Base-by-base conservation (phyloP, 2,797 vertebrate genomes). In the Danio tinwini region DNA sequence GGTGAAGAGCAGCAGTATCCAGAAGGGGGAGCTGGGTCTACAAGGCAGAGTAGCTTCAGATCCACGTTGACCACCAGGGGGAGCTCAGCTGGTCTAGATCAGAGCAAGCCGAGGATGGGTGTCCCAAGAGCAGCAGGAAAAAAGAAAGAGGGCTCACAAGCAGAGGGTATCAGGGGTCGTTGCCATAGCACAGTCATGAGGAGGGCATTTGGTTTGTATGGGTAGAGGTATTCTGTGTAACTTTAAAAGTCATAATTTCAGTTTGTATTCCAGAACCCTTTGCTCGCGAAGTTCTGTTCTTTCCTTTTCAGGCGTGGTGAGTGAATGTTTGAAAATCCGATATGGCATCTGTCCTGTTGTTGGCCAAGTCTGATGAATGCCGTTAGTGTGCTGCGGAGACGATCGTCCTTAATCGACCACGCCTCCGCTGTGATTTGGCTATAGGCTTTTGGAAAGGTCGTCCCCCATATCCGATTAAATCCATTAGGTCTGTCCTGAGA, bases 241-340 rank as follows among this genome's bases (percentile, higher is more conserved):
- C 10, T 71, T 78, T 59, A 50, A 16, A 71, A 81, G 53, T 19
- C 44, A 69, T 8, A 37, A 58, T 69, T 78, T 64, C 4, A 45
- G 73, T 70, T 58, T 87, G 7, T 10, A 14, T 85, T 91, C 47
- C 83, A 83, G 90, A 92, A 90, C 85, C 84, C 87, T 86, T 92
- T 92, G 90, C 93, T 94, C 86, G 93, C 92, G 91, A 91, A 92
- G 91, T 8, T 92, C 55, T 94, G 88, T 95, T 91, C 92, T 92
- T 94, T 92, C 91, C 74, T 94, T 93, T 92, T 82, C 94, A 95
- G 94, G 92, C 88, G 90, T 92, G 85, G 90, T 74, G 87, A 88
- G 84, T 91, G 91, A 90, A 83, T 75, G 78, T 80, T 83, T 87
- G 85, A 91, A 89, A 87, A 89, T 87, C 92, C 85, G 87, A 53